phyloP scores from a whole-genome alignment of 30 jellyfish, hydroid and myxozoan genomes.

The Hydractinia symbiolongicarpus region DNA sequence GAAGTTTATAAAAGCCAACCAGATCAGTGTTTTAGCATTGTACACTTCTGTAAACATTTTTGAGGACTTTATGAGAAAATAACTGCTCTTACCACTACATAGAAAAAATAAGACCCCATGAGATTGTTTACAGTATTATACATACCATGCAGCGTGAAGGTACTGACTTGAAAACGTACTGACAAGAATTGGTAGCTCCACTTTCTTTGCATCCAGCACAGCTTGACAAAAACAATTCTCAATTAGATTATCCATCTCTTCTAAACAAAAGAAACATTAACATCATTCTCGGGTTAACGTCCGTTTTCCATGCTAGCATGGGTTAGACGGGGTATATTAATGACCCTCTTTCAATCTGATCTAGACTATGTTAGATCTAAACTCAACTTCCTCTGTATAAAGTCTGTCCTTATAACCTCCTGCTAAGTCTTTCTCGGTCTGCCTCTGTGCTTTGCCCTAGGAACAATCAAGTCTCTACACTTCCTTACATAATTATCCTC shows the following conservation, averaged over 20 bases:
- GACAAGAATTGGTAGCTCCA: slow-evolving; percentile 67
- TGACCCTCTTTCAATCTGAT: too few relatives aligned
- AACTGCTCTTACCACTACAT: neutral
- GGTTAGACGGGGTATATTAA: too few relatives aligned
- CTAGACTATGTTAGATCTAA: too few relatives aligned
- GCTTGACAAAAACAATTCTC: slow-evolving; percentile 87
- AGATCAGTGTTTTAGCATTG: neutral
- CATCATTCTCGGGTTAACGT: too few relatives aligned
- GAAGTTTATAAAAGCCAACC: neutral
- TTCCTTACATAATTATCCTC: too few relatives aligned
- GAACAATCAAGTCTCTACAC: too few relatives aligned
- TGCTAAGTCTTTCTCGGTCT: too few relatives aligned
- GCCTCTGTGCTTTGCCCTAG: too few relatives aligned
- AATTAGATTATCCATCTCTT: slow-evolving; percentile 60
- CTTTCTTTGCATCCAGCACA: slow-evolving; percentile 59
- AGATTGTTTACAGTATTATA: neutral
- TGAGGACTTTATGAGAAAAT: neutral
- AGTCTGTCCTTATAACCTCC: too few relatives aligned
- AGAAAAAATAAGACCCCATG: neutral
- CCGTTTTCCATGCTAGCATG: too few relatives aligned
- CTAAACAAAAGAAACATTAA: slow-evolving; percentile 3
- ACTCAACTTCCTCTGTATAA: too few relatives aligned
- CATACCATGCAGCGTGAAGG: slow-evolving; percentile 83
- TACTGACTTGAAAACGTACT: slow-evolving; percentile 70
- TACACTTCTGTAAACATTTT: neutral